Conservation (phyloP, 2,888 invertebrate genomes). For the Timandra comae region DNA sequence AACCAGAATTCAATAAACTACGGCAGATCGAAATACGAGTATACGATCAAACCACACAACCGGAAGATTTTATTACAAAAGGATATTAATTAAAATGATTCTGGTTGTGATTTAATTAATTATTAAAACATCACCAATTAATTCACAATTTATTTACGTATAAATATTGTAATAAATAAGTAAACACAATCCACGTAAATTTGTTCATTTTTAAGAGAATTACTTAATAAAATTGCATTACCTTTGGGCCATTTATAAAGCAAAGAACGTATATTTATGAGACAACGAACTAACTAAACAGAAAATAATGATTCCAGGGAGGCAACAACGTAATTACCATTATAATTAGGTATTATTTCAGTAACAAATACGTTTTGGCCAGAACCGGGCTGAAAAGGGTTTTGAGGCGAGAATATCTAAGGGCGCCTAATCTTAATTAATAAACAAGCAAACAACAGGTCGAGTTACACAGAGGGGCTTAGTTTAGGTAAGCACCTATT, state of each 20-base stretch:
- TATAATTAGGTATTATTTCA: conserved; percentile 27
- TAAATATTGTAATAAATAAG: too few relatives aligned
- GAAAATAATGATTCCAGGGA: conserved; percentile 27
- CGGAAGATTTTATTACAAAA: too few relatives aligned
- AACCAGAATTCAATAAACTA: too few relatives aligned
- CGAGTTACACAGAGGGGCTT: conserved; percentile 40
- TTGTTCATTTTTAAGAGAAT: too few relatives aligned
- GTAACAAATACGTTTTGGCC: conserved; percentile 27
- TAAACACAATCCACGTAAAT: too few relatives aligned
- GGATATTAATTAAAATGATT: too few relatives aligned
- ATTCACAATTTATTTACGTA: too few relatives aligned
- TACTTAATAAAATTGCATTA: conserved; percentile 8
- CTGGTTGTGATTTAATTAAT: too few relatives aligned
- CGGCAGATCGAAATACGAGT: too few relatives aligned
- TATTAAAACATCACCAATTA: too few relatives aligned
- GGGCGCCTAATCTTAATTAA: conserved; percentile 54
- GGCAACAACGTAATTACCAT: conserved; percentile 27
- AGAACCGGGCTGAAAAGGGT: conserved; percentile 32
- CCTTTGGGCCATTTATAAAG: conserved; percentile 19
- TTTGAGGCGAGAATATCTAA: conserved; percentile 34
- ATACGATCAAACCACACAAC: too few relatives aligned
- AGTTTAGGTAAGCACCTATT: conserved; percentile 59
- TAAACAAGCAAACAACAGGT: conserved; percentile 57
- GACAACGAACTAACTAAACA: conserved; percentile 24
- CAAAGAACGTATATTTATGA: conserved; percentile 16